phyloP scores from a whole-genome alignment of 2,113 vertebrate species.

The Pimephales promelas region DNA sequence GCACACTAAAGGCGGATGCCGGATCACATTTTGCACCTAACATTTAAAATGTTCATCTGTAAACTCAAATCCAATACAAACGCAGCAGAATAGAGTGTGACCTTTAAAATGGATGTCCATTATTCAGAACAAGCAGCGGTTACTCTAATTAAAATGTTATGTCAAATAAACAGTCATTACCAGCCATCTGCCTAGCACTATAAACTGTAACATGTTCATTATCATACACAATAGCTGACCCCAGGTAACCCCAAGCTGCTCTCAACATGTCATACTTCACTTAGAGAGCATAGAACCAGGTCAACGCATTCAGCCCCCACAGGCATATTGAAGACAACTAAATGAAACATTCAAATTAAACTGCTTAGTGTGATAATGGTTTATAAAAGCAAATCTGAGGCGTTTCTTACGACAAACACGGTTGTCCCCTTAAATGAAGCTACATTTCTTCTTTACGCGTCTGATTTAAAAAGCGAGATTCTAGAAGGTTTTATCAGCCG shows the following conservation, averaged over 20 bases:
- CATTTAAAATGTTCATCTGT: background rate
- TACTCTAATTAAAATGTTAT: slow-evolving; percentile 60
- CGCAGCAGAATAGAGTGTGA: slow-evolving; percentile 49
- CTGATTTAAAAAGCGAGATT: background rate
- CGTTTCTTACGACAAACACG: background rate
- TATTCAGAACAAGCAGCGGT: slow-evolving; percentile 53
- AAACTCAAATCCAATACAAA: slow-evolving; percentile 47
- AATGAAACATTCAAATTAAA: slow-evolving; percentile 41
- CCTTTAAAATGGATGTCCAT: slow-evolving; percentile 57
- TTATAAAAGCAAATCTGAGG: slow-evolving; percentile 20
- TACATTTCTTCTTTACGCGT: background rate
- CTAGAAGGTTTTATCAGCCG: background rate
- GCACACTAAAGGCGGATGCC: background rate
- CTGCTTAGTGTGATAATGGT: slow-evolving; percentile 11
- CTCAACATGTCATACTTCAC: slow-evolving; percentile 52
- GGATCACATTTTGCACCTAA: background rate
- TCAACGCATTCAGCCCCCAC: slow-evolving; percentile 23
- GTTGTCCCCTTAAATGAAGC: background rate
- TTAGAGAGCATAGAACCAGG: slow-evolving; percentile 39
- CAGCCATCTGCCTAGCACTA: slow-evolving; percentile 59
- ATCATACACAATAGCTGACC: slow-evolving; percentile 60
- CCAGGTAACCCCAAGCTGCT: slow-evolving; percentile 55
- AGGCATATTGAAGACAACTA: slow-evolving; percentile 30
- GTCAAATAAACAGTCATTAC: slow-evolving; percentile 65
- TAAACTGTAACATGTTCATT: slow-evolving; percentile 61